Evolutionary conservation across 2,888 invertebrate species (phyloP).

Genomic region (Microctonus brassicae): DNA sequence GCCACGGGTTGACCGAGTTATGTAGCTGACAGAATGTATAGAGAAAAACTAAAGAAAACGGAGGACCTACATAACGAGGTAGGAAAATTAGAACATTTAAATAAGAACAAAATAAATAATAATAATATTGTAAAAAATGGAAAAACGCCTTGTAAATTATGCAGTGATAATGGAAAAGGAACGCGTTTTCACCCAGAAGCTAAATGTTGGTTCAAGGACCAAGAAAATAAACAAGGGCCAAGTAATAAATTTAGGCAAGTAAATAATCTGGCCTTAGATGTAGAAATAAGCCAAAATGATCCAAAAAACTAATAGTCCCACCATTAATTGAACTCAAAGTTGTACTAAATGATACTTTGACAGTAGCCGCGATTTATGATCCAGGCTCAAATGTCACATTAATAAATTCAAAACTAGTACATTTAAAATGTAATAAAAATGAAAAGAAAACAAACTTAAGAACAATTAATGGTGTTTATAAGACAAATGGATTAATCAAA

Average conservation of each 20-base stretch:
- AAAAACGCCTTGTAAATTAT: slow-evolving; percentile 39
- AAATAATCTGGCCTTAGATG: slow-evolving; percentile 44
- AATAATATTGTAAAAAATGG: not conserved
- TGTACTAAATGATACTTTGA: slow-evolving; percentile 38
- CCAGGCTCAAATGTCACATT: slow-evolving; percentile 46
- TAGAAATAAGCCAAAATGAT: slow-evolving; percentile 34
- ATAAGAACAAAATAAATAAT: too few species aligned
- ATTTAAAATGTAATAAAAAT: slow-evolving; percentile 34
- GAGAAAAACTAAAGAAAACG: slow-evolving; percentile 51
- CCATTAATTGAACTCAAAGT: slow-evolving; percentile 48
- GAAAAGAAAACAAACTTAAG: slow-evolving; percentile 34
- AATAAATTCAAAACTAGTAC: slow-evolving; percentile 46
- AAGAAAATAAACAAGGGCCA: too few species aligned
- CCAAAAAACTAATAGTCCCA: slow-evolving; percentile 45
- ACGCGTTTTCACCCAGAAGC: slow-evolving; percentile 44
- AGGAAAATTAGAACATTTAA: slow-evolving; percentile 16
- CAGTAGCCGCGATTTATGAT: slow-evolving; percentile 42
- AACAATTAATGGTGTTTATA: slow-evolving; percentile 42
- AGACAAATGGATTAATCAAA: too few species aligned
- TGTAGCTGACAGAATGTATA: slow-evolving; percentile 54
- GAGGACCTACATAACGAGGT: slow-evolving; percentile 56
- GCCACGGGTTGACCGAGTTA: slow-evolving; percentile 54
- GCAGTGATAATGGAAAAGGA: slow-evolving; percentile 37
- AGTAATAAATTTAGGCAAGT: too few species aligned
- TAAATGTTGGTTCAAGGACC: slow-evolving; percentile 43